A percentile compares a stretch with the other conserved stretches of the same genome.
Evolutionary conservation across 1,140 invertebrate genomes (phyloP).

Genomic region (Druon quercuslanigerum): DNA sequence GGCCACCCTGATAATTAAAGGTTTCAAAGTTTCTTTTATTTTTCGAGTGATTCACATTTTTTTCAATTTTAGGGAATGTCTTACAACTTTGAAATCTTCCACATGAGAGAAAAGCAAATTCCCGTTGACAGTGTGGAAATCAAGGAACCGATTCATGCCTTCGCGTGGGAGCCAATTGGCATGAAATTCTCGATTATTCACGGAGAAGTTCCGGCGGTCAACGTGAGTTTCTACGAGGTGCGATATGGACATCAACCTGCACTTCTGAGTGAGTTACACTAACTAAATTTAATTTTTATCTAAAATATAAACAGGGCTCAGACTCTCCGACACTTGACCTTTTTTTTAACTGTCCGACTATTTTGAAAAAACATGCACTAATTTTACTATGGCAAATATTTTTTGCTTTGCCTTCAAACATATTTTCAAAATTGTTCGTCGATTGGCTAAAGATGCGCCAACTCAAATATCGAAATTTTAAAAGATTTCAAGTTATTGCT

Average conservation of each 20-base stretch:
- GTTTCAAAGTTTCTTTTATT: constrained; percentile 11
- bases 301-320: neutral
- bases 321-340: too few species aligned
- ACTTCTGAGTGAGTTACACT: constrained; percentile 82
- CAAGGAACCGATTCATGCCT: constrained; percentile 94
- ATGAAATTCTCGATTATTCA: constrained; percentile 97
- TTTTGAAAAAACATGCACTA: too few species aligned
- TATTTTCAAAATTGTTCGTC: too few species aligned
- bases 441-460: too few species aligned
- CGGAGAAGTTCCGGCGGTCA: constrained; percentile 91
- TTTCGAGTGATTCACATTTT: neutral
- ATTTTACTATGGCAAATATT: too few species aligned
- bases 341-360: too few species aligned
- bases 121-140: constrained; percentile 98
- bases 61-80: constrained; percentile 88
- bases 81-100: constrained; percentile 99
- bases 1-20: neutral
- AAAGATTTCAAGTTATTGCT: too few species aligned
- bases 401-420: too few species aligned
- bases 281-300: constrained; percentile 79
- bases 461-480: too few species aligned
- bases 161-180: constrained; percentile 99
- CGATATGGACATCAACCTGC: constrained; percentile 90
- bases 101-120: constrained; percentile 98
- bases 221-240: constrained; percentile 96